Evolutionary conservation across 1,140 invertebrate genomes (phyloP), one percentile per base, ranked within the genome.

Genomic region (Hylyphantes graminicola): DNA sequence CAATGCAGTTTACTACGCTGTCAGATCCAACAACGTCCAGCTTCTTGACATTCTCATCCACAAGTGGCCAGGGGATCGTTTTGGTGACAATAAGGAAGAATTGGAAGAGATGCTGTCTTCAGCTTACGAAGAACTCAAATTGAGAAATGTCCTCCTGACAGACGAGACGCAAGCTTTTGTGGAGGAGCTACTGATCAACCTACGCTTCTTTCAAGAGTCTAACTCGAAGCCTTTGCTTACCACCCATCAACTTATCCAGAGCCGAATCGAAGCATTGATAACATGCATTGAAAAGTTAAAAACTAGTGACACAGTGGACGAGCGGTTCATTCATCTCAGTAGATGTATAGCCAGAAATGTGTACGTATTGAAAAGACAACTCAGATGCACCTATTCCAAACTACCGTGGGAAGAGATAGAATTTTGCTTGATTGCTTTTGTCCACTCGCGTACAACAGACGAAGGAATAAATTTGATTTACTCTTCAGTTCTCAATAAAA

Each of bases 391-490:
- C 35, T 80, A 80, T 59, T 19, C 15, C 50, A 19, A 7, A 68
- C n/a, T 80, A n/a, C 77, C 77, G 17, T 80, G 77, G 77, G 77
- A 80, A 59, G 77, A 80, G 59, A 68, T 80, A 3, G 64, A 80
- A 57, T 80, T 80, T n/a, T 80, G 54, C 15, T 59, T 80, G 12
- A 48, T 17, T 9, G 48, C 21, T 11, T 80, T 80, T 17, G 53
- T 80, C 8, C 17, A n/a, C n/a, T 80, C 7, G 12, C 10, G 9
- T 17, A 59, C 12, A 3, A 17, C 35, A 5, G 8, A 9, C 0
- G 12, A 51, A 10, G 54, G 50, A 35, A 15, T 57, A 5, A 80
- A 59, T 59, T 35, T 70, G 10, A 48, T 80, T 50, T 54, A n/a
- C 19, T 15, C 8, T 59, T 57, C 7, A 17, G 35, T 70, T 9